Conservation (phyloP, 2,888 invertebrate species). For the Hydrotaea diabolus region DNA sequence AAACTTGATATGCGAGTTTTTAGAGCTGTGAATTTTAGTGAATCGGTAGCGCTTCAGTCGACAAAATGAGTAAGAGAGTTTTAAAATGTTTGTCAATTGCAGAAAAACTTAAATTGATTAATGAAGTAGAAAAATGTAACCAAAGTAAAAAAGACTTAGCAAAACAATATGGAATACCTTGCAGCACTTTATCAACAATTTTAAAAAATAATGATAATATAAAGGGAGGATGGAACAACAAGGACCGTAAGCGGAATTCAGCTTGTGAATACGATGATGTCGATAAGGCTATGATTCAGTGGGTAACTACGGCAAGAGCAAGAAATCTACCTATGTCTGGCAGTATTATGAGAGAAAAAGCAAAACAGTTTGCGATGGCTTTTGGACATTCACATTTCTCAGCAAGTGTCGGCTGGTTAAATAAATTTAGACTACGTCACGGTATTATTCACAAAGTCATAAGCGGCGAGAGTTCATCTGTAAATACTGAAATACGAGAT, state of each 20-base stretch:
- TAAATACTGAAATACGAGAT: not conserved
- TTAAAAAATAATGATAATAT: constrained; percentile 1
- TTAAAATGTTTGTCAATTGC: constrained; percentile 5
- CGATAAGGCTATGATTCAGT: constrained; percentile 5
- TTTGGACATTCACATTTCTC: too few species aligned
- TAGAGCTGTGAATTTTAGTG: constrained; percentile 7
- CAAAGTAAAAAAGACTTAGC: not conserved
- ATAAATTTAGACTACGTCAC: constrained; percentile 14
- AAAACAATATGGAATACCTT: constrained; percentile 8
- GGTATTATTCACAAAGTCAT: constrained; percentile 8
- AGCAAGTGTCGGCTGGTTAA: constrained; percentile 6
- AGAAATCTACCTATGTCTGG: constrained; percentile 11
- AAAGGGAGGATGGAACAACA: constrained; percentile 8
- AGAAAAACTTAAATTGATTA: constrained; percentile 10
- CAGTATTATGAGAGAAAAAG: constrained; percentile 7
- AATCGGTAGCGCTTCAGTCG: constrained; percentile 2
- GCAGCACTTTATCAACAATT: constrained; percentile 14
- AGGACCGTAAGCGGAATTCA: constrained; percentile 14
- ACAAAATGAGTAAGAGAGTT: constrained; percentile 10
- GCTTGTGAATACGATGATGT: not conserved
- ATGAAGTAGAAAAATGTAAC: not conserved
- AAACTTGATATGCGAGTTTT: constrained; percentile 10
- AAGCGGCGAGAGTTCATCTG: constrained; percentile 11
- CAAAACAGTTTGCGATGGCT: too few species aligned
- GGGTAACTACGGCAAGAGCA: constrained; percentile 10